Percentiles rank a stretch among this genome's conserved stretches.
Conservation (phyloP, 2,888 invertebrate species). For the Biston stratarius region DNA sequence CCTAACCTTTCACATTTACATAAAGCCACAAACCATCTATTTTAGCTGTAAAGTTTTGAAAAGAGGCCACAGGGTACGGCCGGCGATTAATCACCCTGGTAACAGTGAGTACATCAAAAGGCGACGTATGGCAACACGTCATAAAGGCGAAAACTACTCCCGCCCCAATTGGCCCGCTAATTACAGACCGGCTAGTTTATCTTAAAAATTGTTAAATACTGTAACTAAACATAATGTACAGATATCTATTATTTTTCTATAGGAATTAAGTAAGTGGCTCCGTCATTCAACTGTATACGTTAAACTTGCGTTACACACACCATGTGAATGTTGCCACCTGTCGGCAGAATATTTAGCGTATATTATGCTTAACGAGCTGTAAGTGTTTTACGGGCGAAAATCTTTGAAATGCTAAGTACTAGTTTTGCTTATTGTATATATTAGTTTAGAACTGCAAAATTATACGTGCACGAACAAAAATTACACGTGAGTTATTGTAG, state of each 20-base stretch:
- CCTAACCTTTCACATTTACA: slow-evolving; percentile 15
- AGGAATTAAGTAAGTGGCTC: not conserved
- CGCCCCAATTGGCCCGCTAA: slow-evolving; percentile 64
- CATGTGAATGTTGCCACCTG: slow-evolving; percentile 47
- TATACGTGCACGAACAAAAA: too few species aligned
- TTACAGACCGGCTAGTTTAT: slow-evolving; percentile 43
- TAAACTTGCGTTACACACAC: slow-evolving; percentile 31
- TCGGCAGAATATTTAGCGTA: slow-evolving; percentile 23
- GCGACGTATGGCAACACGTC: slow-evolving; percentile 57
- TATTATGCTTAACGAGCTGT: slow-evolving; percentile 10
- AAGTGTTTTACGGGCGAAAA: slow-evolving; percentile 12
- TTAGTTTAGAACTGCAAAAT: not conserved
- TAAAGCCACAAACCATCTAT: slow-evolving; percentile 17
- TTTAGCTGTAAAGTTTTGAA: slow-evolving; percentile 26
- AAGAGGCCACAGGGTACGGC: slow-evolving; percentile 28
- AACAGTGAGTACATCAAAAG: slow-evolving; percentile 65
- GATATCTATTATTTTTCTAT: not conserved
- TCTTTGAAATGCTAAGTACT: not conserved
- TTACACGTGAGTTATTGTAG: too few species aligned
- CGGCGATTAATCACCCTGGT: slow-evolving; percentile 62
- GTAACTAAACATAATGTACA: not conserved
- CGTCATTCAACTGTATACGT: slow-evolving; percentile 13
- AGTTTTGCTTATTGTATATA: not conserved
- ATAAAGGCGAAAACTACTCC: slow-evolving; percentile 52
- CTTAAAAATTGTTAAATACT: not conserved